A percentile compares a stretch with the other conserved stretches of the same genome.
Evolutionary conservation across 2,113 vertebrate genomes (phyloP).

Genomic region (Erythrocercus mccallii): DNA sequence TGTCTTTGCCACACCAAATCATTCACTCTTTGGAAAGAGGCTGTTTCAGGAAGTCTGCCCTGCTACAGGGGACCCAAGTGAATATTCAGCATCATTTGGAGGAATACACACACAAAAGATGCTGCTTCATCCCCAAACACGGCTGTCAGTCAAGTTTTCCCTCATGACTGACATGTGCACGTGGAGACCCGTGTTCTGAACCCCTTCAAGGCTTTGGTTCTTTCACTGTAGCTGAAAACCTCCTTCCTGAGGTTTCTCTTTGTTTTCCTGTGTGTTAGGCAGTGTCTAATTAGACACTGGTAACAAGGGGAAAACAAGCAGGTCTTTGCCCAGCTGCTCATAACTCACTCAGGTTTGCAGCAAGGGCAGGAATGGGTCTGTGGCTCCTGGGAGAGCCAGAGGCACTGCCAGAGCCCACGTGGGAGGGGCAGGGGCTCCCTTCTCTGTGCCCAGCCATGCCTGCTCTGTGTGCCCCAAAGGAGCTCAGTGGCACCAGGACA

Average conservation of each 20-base stretch:
- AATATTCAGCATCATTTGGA: neutral
- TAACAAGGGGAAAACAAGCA: neutral
- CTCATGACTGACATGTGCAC: accelerated
- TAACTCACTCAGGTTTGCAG: neutral
- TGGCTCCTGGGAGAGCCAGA: neutral
- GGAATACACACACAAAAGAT: neutral
- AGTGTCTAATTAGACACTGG: neutral
- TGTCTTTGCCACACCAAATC: neutral
- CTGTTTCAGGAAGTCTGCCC: neutral
- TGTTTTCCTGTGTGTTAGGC: neutral
- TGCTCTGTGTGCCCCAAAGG: neutral
- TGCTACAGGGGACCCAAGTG: accelerated
- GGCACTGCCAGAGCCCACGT: accelerated
- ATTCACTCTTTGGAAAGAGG: neutral
- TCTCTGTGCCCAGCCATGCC: neutral
- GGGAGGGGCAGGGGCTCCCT: neutral
- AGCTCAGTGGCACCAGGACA: neutral
- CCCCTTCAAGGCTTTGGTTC: neutral
- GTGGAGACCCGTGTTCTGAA: neutral
- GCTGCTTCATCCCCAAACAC: neutral
- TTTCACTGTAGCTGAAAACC: neutral
- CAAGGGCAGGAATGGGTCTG: neutral
- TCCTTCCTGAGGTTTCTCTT: neutral
- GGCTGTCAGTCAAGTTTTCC: neutral
- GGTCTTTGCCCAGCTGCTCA: neutral